Evolutionary conservation across 2,113 vertebrate species (phyloP).

Genomic region (Rhineura floridana): DNA sequence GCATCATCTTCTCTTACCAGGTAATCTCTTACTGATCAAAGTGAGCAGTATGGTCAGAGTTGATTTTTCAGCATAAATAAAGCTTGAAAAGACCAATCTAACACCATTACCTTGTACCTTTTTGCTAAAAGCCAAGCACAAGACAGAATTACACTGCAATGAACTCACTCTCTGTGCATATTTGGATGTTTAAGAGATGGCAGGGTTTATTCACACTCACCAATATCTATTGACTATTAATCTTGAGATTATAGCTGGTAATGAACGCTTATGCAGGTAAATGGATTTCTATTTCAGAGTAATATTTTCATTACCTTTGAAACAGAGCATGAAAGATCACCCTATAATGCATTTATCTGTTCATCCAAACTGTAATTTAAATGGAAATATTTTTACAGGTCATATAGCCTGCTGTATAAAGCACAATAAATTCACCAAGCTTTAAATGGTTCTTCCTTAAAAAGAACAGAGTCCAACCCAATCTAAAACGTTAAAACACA

Average conservation of each 20-base stretch:
- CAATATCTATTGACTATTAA: neutral
- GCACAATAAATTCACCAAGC: slow-evolving; percentile 21
- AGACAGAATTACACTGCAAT: neutral
- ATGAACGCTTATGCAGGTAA: slow-evolving; percentile 25
- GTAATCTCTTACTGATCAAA: neutral
- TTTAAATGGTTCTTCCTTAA: slow-evolving; percentile 8
- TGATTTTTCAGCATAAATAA: slow-evolving; percentile 3
- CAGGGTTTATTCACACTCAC: neutral
- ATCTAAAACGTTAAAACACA: neutral
- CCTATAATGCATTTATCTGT: slow-evolving; percentile 45
- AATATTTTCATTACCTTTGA: slow-evolving; percentile 31
- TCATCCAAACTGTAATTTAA: slow-evolving; percentile 49
- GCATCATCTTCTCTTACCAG: neutral
- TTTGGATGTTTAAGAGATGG: neutral
- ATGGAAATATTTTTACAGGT: slow-evolving; percentile 54
- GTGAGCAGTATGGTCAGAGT: neutral
- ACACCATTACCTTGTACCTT: neutral
- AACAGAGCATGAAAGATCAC: slow-evolving; percentile 26
- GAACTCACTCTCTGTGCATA: neutral
- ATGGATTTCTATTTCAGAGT: slow-evolving; percentile 31
- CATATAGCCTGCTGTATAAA: slow-evolving; percentile 33
- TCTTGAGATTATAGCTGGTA: slow-evolving; percentile 18
- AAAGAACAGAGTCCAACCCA: slow-evolving; percentile 3
- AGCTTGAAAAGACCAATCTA: neutral
- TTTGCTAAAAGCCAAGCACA: neutral